A percentile compares a stretch with the other conserved stretches of the same genome.
Conservation (phyloP, 2,113 vertebrate genomes). For the Etheostoma spectabile region DNA sequence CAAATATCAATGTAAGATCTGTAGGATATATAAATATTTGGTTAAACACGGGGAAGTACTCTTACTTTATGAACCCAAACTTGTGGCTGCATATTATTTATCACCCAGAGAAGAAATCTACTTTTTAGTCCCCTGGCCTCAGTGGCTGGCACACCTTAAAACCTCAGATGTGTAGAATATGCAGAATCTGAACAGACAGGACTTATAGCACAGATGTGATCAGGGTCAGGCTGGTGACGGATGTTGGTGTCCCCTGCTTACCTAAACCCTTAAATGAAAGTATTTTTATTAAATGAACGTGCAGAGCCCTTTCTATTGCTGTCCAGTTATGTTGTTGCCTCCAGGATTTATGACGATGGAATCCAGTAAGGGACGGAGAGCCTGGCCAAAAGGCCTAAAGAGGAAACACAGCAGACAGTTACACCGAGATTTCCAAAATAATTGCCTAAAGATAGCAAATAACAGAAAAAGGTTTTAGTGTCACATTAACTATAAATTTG, state of each 20-base stretch:
- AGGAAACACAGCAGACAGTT: conserved; percentile 50
- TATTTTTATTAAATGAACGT: background rate
- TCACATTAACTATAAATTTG: background rate
- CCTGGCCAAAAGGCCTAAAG: conserved; percentile 94
- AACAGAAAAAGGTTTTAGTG: background rate
- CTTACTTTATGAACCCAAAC: background rate
- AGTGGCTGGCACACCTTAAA: background rate
- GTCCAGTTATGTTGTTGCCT: conserved; percentile 88
- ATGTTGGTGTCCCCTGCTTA: background rate
- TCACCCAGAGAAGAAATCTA: background rate
- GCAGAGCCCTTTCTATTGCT: conserved; percentile 84
- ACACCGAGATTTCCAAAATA: conserved; percentile 1
- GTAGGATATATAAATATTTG: background rate
- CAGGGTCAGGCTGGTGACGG: conserved; percentile 6
- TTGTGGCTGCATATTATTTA: background rate
- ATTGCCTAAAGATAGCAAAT: background rate
- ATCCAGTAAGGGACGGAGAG: conserved; percentile 91
- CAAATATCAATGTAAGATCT: background rate
- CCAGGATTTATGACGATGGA: conserved; percentile 89
- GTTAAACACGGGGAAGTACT: background rate
- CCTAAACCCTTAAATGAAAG: background rate
- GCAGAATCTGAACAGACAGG: conserved; percentile 9
- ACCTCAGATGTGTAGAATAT: background rate
- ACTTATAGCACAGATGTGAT: conserved; percentile 11
- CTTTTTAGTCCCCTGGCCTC: background rate